Evolutionary conservation across 2,113 vertebrate species (phyloP), one percentile per base, ranked within the genome.

Genomic region (Tenrec ecaudatus): DNA sequence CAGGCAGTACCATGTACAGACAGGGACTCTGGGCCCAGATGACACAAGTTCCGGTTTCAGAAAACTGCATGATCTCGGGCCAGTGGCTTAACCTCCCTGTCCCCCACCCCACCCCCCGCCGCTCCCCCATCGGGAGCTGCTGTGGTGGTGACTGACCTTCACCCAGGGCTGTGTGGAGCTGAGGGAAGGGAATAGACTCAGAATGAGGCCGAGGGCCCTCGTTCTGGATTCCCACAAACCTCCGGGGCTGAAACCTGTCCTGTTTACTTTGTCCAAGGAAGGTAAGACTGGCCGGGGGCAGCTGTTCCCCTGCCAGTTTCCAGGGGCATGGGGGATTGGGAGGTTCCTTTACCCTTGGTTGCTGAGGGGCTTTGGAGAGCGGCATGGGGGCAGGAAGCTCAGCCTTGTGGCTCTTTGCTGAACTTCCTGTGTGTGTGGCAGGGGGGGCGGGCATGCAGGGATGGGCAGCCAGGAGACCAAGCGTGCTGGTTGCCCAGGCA

Each of bases 191-290:
- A 64, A 16, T 40, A 80, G 47, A 14, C 4, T 3, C 11, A 22
- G 47, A 33, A 53, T 36, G 58, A 43, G 20, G 29, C 22, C 77
- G 36, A 71, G 1, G 9, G 91, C 71, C 40, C 17, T 10, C 4
- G 27, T 40, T 93, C 80, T 62, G 80, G 38, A n/a, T 83, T 57
- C 40, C 36, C 58, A 0, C 23, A 90, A 69, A 58, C 29, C 85
- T 88, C 58, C 29, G 71, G 20, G 43, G 31, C 15, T 27, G 27
- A 78, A 1, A 82, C 40, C 36, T 92, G 85, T 57, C 79, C 31
- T 85, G 71, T 92, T 97, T 95, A 89, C 80, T 33, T 92, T 88
- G 86, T 82, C 90, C 82, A 93, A 79, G 58, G 82, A 78, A 97
- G 84, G 92, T 80, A 84, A 96, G 57, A 81, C 20, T 8, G 64